Conservation (phyloP, 2,888 invertebrate genomes). For the Mythimna ferrago region DNA sequence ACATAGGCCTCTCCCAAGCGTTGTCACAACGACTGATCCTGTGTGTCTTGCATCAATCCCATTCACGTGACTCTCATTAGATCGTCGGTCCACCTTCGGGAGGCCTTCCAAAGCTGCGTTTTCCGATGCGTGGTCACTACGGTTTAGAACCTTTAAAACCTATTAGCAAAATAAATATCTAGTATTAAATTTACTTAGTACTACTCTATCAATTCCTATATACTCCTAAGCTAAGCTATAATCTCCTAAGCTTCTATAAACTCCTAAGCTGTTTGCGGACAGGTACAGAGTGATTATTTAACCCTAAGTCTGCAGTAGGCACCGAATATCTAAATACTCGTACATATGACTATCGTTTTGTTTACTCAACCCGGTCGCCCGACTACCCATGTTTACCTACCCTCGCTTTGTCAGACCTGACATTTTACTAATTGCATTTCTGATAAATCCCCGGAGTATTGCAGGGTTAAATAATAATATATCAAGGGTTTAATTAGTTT, state of each 20-base stretch:
- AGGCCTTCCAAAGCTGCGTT: too few species aligned
- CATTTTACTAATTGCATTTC: constrained; percentile 61
- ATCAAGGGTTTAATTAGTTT: constrained; percentile 31
- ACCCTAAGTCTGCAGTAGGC: constrained; percentile 19
- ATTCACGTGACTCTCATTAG: too few species aligned
- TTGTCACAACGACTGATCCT: too few species aligned
- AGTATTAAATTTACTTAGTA: not conserved
- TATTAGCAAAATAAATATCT: too few species aligned
- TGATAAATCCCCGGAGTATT: constrained; percentile 41
- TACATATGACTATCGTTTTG: constrained; percentile 18
- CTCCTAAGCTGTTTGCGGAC: constrained; percentile 12
- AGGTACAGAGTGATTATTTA: constrained; percentile 32
- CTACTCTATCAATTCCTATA: not conserved
- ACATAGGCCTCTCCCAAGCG: too few species aligned
- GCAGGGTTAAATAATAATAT: constrained; percentile 47
- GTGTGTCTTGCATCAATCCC: too few species aligned
- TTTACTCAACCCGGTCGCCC: constrained; percentile 16
- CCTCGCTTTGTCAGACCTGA: constrained; percentile 50
- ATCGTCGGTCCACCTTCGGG: too few species aligned
- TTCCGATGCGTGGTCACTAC: too few species aligned
- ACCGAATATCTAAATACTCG: constrained; percentile 34
- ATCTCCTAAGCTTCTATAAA: too few species aligned
- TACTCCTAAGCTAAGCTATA: too few species aligned
- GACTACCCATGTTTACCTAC: constrained; percentile 40
- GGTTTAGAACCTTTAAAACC: too few species aligned